These are phyloP conservation scores for Tachina fera DNA, from an alignment of 2,888 invertebrate species.

Conservation along the genomic window DNA sequence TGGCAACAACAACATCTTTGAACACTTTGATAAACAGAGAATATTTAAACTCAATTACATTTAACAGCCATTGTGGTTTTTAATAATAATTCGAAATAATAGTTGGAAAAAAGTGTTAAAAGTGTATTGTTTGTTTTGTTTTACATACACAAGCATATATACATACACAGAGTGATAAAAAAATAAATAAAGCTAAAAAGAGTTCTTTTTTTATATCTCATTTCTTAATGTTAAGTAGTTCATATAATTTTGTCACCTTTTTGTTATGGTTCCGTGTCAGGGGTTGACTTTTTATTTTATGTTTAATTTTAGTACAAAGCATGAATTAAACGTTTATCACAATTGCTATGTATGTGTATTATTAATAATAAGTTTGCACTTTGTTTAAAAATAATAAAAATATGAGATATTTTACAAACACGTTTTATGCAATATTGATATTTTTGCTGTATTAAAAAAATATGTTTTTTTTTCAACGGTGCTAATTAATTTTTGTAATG, in stretches of 20 bases:
- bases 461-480: slow-evolving; percentile 24
- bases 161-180: not conserved
- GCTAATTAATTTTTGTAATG: not conserved
- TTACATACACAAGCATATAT: not conserved
- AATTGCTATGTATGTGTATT: slow-evolving; percentile 12
- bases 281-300: not conserved
- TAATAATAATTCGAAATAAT: slow-evolving; percentile 73
- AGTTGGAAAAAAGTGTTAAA: slow-evolving; percentile 45
- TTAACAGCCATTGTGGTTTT: slow-evolving; percentile 72
- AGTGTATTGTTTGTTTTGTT: slow-evolving; percentile 41
- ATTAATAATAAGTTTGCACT: not conserved
- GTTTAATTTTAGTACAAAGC: not conserved
- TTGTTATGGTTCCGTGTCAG: slow-evolving; percentile 61
- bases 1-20: slow-evolving; percentile 18
- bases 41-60: slow-evolving; percentile 57
- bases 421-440: not conserved
- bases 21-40: slow-evolving; percentile 26
- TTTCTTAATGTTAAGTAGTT: slow-evolving; percentile 53
- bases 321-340: not conserved
- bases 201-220: not conserved
- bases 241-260: slow-evolving; percentile 70
- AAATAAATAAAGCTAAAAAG: slow-evolving; percentile 5
- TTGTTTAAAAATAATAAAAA: not conserved
- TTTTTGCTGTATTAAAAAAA: not conserved
- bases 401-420: slow-evolving; percentile 20